Evolutionary conservation across 2,888 invertebrate species (phyloP), one percentile per base, ranked within the genome.

Genomic region (Drosophila ezoana): DNA sequence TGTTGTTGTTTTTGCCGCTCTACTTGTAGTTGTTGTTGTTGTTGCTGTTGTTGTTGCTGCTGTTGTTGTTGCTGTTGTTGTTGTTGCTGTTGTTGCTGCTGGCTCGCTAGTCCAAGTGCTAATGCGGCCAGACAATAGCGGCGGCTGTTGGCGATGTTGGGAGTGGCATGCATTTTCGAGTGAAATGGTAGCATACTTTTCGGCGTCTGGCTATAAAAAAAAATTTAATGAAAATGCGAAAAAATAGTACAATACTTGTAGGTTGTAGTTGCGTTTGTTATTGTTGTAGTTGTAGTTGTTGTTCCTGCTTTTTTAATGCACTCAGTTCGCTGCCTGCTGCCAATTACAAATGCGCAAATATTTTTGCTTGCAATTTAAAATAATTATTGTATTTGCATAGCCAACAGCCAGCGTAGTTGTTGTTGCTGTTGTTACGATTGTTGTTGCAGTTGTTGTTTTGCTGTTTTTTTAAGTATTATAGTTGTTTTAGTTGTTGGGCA

Each of bases 91-190:
- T 60, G 52, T n/a, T 53, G 65, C 4, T 70, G 69, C 13, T 54
- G 60, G 74, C 62, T 77, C 83, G 64, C 69, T 83, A 74, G 78
- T 52, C 81, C 82, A 80, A 83, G 89, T 80, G 72, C 88, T 88
- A 83, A 88, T 83, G 89, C 78, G 88, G 58, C 77, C 88, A 80
- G 87, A 88, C 88, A 82, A 82, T 82, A 53, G 63, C 62, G 63
- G 40, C 68, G 64, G 18, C 58, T 49, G 53, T 70, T 63, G 61
- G 8, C 16, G 56, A 51, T 28, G 37, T 23, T 35, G 23, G 18
- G 56, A 18, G 38, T 32, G 16, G 32, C 43, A 13, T 20, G 51
- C 37, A 13, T 44, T 32, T 59, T n/a, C 35, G 33, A 28, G 37
- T 40, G 32, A 71, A 72, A 52, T 60, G 44, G 56, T 65, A 57